Base-by-base conservation (phyloP, 2,888 invertebrate genomes). In the Mesodorylaimus sp. region DNA sequence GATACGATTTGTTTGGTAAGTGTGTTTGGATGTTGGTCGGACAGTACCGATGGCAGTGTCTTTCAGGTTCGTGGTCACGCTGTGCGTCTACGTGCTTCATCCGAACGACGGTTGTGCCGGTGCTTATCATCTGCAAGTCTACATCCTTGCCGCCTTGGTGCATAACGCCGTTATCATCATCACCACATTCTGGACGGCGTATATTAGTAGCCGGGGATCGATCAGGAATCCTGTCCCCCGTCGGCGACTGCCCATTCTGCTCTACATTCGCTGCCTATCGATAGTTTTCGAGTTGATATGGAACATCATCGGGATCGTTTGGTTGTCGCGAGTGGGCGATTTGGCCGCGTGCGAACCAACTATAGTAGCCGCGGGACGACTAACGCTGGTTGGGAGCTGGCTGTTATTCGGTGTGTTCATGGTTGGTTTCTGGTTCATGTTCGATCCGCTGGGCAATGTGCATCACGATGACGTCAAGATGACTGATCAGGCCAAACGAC, bases 371-470 rank as follows among this genome's bases (percentile, higher is more conserved):
- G 25, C n/a, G 26, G 27, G 45, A 2, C 19, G n/a, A 77, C 80
- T 79, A 53, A 75, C 83, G 58, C 81, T 83, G 0, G 73, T 83
- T 45, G 81, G 80, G 66, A 81, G 83, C 62, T 86, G 84, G 84
- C 76, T 80, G 23, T 75, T 83, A 47, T 75, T 83, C 49, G 77
- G 78, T 1, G 70, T 81, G 13, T 78, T 81, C 2, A 70, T 83
- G 26, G 76, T 83, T 58, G 81, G 81, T 0, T 71, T 84, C 43
- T 78, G 79, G 42, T 72, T 84, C 67, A 78, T 83, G 44, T 84
- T 85, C 66, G 85, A 85, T 65, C 84, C 84, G 0, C 68, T 84
- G 55, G 83, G 83, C 2, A 73, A 49, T 80, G 80, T 81, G 76
- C 79, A n/a, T 69, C 80, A 29, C 70, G 81, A 48, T 81, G 81